Evolutionary conservation across 1,140 invertebrate species (phyloP).

Genomic region (Calliopsis andreniformis): DNA sequence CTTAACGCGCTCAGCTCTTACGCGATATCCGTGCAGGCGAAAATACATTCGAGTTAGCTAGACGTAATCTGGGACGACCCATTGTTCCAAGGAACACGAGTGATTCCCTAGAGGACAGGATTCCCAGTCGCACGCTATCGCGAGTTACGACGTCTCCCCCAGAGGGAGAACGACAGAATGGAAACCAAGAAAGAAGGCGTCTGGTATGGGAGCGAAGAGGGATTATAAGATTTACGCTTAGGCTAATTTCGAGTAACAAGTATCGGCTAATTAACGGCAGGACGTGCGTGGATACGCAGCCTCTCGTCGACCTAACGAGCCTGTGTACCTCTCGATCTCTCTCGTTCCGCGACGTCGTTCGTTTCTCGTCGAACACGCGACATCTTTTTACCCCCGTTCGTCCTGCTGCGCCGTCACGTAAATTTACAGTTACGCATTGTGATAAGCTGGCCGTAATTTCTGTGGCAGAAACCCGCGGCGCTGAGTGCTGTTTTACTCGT

Average conservation of each 20-base stretch:
- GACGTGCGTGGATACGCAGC: not conserved
- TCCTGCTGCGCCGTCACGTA: not conserved
- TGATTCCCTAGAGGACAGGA: constrained; percentile 48
- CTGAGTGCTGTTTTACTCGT: constrained; percentile 1
- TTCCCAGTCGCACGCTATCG: constrained; percentile 42
- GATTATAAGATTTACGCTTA: constrained; percentile 52
- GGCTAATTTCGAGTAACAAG: constrained; percentile 51
- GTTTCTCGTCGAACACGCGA: constrained; percentile 5
- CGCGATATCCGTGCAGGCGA: constrained; percentile 21
- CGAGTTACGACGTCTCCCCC: constrained; percentile 17
- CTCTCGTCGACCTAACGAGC: constrained; percentile 35
- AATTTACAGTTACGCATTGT: constrained; percentile 50
- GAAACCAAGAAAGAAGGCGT: constrained; percentile 2
- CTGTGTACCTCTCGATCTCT: constrained; percentile 10
- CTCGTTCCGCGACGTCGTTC: not conserved
- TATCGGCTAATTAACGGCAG: constrained; percentile 53
- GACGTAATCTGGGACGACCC: constrained; percentile 45
- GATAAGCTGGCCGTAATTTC: constrained; percentile 31
- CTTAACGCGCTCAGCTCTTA: constrained; percentile 28
- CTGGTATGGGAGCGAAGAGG: not conserved
- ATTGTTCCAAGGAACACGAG: constrained; percentile 55
- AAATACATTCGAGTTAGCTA: constrained; percentile 14
- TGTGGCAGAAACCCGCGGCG: not conserved
- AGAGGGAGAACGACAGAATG: not conserved
- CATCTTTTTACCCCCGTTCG: not conserved